phyloP scores from a whole-genome alignment of 1,140 invertebrate species.

The Phymorhynchus buccinoides region DNA sequence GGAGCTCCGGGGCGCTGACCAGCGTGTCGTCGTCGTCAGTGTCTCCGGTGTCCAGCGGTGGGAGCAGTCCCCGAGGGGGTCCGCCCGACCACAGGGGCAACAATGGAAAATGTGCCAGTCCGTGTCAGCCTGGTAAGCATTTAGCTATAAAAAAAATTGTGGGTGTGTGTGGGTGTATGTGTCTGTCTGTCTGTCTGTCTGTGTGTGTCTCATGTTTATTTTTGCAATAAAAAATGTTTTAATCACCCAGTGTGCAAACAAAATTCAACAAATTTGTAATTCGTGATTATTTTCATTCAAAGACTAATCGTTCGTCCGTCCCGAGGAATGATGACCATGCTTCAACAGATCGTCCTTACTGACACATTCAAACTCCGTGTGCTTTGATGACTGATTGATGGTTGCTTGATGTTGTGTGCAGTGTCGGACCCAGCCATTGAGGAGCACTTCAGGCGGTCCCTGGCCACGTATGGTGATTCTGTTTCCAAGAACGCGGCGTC shows the following conservation, averaged over 20 bases:
- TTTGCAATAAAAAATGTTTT: too few relatives aligned
- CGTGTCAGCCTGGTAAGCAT: not conserved
- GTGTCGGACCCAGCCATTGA: constrained; percentile 89
- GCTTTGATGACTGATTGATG: not conserved
- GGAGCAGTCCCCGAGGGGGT: constrained; percentile 28
- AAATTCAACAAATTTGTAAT: too few relatives aligned
- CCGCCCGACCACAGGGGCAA: not conserved
- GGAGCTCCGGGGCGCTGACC: constrained; percentile 70
- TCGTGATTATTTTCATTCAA: too few relatives aligned
- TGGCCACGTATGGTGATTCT: constrained; percentile 88
- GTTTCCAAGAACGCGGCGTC: constrained; percentile 53
- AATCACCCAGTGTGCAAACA: not conserved
- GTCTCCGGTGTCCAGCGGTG: constrained; percentile 45
- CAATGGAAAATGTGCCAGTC: constrained; percentile 2
- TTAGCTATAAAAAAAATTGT: not conserved
- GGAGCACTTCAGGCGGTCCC: constrained; percentile 93
- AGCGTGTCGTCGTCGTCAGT: constrained; percentile 56
- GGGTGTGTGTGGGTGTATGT: not conserved
- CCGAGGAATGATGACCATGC: too few relatives aligned
- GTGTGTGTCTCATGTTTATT: not conserved
- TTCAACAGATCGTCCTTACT: too few relatives aligned
- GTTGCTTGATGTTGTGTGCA: constrained; percentile 32
- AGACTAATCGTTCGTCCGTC: too few relatives aligned
- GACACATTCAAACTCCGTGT: not conserved
- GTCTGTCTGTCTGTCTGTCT: not conserved